Evolutionary conservation across 1,140 invertebrate species (phyloP).

Genomic region (Leptopilina clavipes): DNA sequence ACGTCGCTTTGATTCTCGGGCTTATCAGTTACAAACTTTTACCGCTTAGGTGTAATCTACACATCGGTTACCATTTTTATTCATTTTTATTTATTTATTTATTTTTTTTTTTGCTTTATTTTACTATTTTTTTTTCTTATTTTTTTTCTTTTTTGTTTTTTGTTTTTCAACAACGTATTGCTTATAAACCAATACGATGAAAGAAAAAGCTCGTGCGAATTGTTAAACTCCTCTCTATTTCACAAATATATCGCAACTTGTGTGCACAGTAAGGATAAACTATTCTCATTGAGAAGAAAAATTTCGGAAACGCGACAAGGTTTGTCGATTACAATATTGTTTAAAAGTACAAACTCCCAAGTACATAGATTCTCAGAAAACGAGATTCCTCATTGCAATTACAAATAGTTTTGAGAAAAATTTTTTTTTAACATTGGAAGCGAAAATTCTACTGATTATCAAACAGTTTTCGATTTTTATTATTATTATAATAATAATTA

Average conservation of each 20-base stretch:
- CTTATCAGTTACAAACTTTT: constrained; percentile 42
- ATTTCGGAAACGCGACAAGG: constrained; percentile 16
- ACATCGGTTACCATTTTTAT: constrained; percentile 5
- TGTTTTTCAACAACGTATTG: constrained; percentile 8
- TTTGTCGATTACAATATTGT: background rate
- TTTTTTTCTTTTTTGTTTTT: background rate
- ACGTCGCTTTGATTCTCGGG: constrained; percentile 53
- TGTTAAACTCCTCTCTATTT: constrained; percentile 4
- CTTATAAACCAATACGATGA: background rate
- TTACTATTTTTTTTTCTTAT: too few relatives aligned
- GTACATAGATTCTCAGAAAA: constrained; percentile 3
- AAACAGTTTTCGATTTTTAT: background rate
- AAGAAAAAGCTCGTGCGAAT: background rate
- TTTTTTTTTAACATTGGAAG: background rate
- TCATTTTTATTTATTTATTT: too few relatives aligned
- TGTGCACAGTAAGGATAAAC: constrained; percentile 8
- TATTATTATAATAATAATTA: too few relatives aligned
- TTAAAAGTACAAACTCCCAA: constrained; percentile 18
- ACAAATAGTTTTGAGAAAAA: background rate
- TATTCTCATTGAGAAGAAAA: background rate
- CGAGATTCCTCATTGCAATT: background rate
- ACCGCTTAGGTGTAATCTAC: constrained; percentile 15
- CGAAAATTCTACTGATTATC: background rate
- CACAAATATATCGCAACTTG: constrained; percentile 30
- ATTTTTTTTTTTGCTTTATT: too few relatives aligned